Base-by-base conservation (phyloP, 2,113 vertebrate species). In the Casuarius casuarius region DNA sequence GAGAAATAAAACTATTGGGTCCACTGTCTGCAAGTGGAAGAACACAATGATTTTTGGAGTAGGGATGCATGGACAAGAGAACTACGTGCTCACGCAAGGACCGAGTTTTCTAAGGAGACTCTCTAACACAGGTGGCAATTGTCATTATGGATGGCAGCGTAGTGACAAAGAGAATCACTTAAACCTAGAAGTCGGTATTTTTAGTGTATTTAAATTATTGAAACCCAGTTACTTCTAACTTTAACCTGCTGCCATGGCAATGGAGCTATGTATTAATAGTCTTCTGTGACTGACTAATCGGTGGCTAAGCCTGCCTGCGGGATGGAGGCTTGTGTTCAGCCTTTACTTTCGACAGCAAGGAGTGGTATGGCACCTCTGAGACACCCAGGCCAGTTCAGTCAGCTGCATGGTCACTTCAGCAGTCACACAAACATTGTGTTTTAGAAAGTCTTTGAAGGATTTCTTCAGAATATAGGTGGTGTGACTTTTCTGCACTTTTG, bases 181-280 rank as follows among this genome's bases (percentile, higher is more conserved):
- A 96, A 96, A 72, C 77, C 40, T 58, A 79, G 81, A 92, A 89
- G 59, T 40, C 89, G 87, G n/a, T 96, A 95, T 95, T 97, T 97
- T 97, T 95, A 96, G 91, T 71, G n/a, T 83, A 79, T 77, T 95
- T 96, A 97, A 97, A 95, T 95, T 92, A 97, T 94, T 95, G 78
- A 96, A 59, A 91, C 77, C 89, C 67, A 92, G 94, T 94, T 96
- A 78, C 81, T 94, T 92, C 92, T 97, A 97, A 94, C 91, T 94
- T 97, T 97, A 96, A 95, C 94, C 92, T 92, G 96, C 94, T 97
- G 92, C 95, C 94, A 97, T 96, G 92, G 96, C 54, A 92, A 97
- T 96, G 62, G 66, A 87, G 46, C 48, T 94, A 8, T 42, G 46
- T 95, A 96, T 96, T 97, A 97, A 92, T 95, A 97, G 92, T 79